Base-by-base conservation (phyloP, 1,140 invertebrate genomes). In the Temnothorax curvispinosus region DNA sequence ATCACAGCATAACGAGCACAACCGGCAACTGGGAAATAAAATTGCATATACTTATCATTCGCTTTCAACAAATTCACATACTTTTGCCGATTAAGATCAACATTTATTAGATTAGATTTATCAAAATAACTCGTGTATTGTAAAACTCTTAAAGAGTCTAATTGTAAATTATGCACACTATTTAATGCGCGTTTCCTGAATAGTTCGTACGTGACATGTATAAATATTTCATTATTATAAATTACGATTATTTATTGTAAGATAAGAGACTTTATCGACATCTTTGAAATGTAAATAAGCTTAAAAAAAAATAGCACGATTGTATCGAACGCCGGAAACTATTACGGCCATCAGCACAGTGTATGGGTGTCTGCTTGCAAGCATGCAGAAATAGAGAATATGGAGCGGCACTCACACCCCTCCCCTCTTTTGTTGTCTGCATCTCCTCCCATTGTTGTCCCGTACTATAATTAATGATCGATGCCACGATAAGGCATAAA, bases 401-500 rank as follows among this genome's bases (percentile, higher is more conserved):
- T 74, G 8, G 69, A 75, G 54, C 54, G 54, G 67, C 27, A 74
- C 69, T 50, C 80, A 27, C 32, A 60, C 77, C 27, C 67, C 69
- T 41, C 60, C 76, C 54, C 54, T 54, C 54, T 44, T 60, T 84
- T 60, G 69, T 75, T 84, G 80, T 60, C 69, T 74, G 69, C 67
- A 47, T 84, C 69, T 84, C 54, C 32, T 50, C 69, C 69, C 69
- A 84, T 84, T 84, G 54, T 84, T 75, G 69, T 81, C 32, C 54
- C 27, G 69, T 75, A 74, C 69, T 32, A 60, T 84, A 84, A 84
- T 84, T 74, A 84, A 84, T 75, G 80, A 84, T 84, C 54, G 54
- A 84, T 84, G 44, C 54, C 27, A 38, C 54, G 80, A 84, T 84
- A 84, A 84, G 54, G 41, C 8, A 62, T 75, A 84, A 84, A 84